Base-by-base conservation (phyloP, 2,797 vertebrate species). In the Graptemys geographica region DNA sequence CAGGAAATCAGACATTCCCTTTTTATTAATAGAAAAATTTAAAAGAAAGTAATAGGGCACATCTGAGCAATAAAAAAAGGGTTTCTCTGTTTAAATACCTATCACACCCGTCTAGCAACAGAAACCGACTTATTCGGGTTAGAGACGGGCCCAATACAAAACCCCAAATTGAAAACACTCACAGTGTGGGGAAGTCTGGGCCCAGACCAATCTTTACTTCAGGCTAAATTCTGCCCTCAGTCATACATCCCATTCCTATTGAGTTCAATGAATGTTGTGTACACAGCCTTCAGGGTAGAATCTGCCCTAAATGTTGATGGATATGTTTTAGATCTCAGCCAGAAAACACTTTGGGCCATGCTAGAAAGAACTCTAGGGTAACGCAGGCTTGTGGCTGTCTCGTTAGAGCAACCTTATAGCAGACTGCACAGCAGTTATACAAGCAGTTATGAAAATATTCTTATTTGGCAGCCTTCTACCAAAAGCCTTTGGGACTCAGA, bases 101-200 rank as follows among this genome's bases (percentile, higher is more conserved):
- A 95, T 81, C 96, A 94, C 95, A 88, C 92, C 81, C 90, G 86
- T 93, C 96, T 96, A 96, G 96, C 89, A 94, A 97, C 94, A 95
- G 93, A 96, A 96, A 96, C 76, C 69, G 93, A 83, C 96, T 96
- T 96, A 96, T 97, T 97, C 95, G 93, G 94, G 96, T 96, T 97
- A 96, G 87, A 97, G 95, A 92, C 87, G 93, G 96, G 86, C 96
- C 96, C 94, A 92, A 94, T 33, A 94, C 83, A 97, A 95, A 96
- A 90, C 94, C 96, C 95, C 92, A 87, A 93, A 97, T 93, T 90
- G 93, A 95, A 91, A 93, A 96, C 93, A 89, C 95, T 97, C 96
- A 96, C 94, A 96, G 94, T 96, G 92, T 90, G 96, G 91, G 86
- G 95, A 86, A 96, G 89, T 96, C 95, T 95, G 96, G 96, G 95